These are phyloP conservation scores for Campoplex nolae DNA, from an alignment of 2,888 invertebrate genomes.

Conservation along the genomic window DNA sequence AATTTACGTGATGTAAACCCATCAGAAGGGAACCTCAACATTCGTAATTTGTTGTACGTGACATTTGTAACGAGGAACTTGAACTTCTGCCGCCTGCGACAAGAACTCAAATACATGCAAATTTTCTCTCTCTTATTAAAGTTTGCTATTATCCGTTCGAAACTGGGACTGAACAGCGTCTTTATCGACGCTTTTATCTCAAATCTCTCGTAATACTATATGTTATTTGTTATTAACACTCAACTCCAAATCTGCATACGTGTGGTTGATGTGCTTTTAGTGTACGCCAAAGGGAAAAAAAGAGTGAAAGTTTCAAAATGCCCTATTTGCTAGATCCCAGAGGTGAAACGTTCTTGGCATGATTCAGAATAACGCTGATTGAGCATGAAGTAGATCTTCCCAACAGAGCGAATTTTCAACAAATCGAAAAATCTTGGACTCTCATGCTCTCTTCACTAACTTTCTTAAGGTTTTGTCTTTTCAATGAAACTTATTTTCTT, in stretches of 20 bases:
- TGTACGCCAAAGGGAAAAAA: background rate
- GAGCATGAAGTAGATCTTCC: background rate
- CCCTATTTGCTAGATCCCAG: background rate
- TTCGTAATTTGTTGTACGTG: background rate
- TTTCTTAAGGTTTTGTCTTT: constrained; percentile 47
- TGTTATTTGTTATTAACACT: background rate
- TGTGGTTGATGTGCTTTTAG: background rate
- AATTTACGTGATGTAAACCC: background rate
- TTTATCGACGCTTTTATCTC: background rate
- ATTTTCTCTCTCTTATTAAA: constrained; percentile 41
- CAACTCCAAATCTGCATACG: too few relatives aligned
- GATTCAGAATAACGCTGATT: constrained; percentile 6
- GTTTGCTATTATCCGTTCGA: constrained; percentile 38
- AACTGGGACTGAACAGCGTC: background rate
- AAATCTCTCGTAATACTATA: background rate
- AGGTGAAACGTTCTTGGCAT: constrained; percentile 21
- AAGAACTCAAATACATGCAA: constrained; percentile 28
- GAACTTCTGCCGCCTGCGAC: background rate
- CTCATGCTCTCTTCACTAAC: constrained; percentile 17
- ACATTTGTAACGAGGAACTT: background rate
- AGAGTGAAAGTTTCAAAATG: background rate
- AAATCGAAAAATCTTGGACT: constrained; percentile 31
- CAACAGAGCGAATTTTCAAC: constrained; percentile 28
- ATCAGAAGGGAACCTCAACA: background rate
- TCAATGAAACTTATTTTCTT: constrained; percentile 57